Evolutionary conservation across 2,888 invertebrate genomes (phyloP), one percentile per base, ranked within the genome.

Genomic region (Trichogramma dendrolimi): DNA sequence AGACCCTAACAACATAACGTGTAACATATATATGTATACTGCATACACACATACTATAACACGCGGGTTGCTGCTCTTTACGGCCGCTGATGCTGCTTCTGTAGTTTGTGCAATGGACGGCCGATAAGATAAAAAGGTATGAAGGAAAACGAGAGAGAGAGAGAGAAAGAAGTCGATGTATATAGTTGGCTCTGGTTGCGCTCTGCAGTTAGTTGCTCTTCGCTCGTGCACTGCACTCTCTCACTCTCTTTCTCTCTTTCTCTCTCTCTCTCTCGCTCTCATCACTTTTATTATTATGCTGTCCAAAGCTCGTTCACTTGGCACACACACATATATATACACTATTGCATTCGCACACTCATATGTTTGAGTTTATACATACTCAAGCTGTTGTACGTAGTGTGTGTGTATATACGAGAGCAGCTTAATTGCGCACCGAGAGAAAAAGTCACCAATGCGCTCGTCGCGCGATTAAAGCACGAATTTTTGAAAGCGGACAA

Each of bases 41-140:
- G 52, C 58, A 27, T 7, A 2, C 14, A 14, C 27, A 49, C 6
- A 49, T 14, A 38, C 49, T 38, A 49, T 49, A 38, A 27, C 44
- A n/a, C 27, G 11, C 40, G 27, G 47, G 44, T 46, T 14, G 47
- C 49, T 40, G 44, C 50, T 27, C 27, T 27, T 27, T 27, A 27
- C 27, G 27, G 52, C n/a, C n/a, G 55, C 44, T 50, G 55, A 40
- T 47, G n/a, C 53, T 56, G 48, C 46, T 11, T 54, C 54, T 41
- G 58, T 4, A 10, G 44, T 38, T 44, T 39, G 39, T 48, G 47
- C 52, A 38, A 11, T 6, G 52, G 41, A 10, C 42, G n/a, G 41
- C 56, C 65, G 65, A 65, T 65, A 65, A 65, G 65, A 65, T 65
- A 65, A 65, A 65, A 65, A 65, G 65, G 65, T 62, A 62, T 42